Conservation (phyloP, 2,113 vertebrate genomes). For the Heterotis niloticus region DNA sequence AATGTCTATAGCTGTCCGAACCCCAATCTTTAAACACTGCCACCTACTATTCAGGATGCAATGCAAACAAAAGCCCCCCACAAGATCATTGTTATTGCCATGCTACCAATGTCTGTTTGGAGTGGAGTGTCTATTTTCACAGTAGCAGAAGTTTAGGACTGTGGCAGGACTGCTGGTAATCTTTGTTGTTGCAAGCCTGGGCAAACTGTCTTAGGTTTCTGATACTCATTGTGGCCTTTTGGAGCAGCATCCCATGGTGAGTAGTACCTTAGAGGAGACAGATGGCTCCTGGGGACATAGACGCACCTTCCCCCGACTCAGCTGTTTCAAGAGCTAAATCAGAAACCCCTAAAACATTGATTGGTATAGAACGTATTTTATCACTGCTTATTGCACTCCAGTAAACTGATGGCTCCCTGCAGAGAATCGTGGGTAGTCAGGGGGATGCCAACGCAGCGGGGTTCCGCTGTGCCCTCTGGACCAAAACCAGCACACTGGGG, state of each 20-base stretch:
- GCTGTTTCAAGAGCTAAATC: slow-evolving; percentile 12
- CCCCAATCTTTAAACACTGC: too few relatives aligned
- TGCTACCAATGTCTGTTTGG: too few relatives aligned
- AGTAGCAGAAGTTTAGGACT: too few relatives aligned
- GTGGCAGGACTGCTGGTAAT: too few relatives aligned
- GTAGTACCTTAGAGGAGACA: neutral
- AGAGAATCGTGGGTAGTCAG: neutral
- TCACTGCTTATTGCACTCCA: slow-evolving; percentile 34
- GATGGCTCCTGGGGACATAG: neutral
- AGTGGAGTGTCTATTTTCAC: too few relatives aligned
- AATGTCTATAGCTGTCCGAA: too few relatives aligned
- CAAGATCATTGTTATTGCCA: too few relatives aligned
- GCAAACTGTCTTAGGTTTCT: neutral
- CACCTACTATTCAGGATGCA: too few relatives aligned
- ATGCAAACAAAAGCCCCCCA: too few relatives aligned
- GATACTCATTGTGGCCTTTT: neutral
- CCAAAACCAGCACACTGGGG: neutral
- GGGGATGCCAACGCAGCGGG: neutral
- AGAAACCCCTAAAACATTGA: neutral
- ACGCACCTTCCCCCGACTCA: slow-evolving; percentile 15
- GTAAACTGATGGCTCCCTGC: slow-evolving; percentile 18
- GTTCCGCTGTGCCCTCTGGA: neutral
- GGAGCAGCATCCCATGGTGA: neutral
- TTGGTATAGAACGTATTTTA: slow-evolving; percentile 8
- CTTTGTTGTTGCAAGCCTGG: too few relatives aligned